These are phyloP conservation scores for Creontiades dilutus DNA, from an alignment of 2,888 invertebrate species.

Conservation along the genomic window DNA sequence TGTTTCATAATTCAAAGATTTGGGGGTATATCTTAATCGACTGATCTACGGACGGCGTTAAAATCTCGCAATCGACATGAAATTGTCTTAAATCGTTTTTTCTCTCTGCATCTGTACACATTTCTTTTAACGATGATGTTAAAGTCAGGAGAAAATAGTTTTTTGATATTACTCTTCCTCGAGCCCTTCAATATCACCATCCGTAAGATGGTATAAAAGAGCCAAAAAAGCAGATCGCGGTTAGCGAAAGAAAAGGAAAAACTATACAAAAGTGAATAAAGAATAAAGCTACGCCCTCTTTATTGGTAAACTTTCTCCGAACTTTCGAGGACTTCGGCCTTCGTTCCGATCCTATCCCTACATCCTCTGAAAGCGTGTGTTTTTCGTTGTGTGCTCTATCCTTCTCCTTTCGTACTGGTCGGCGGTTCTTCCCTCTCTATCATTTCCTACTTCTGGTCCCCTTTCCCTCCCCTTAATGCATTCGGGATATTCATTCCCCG, in stretches of 20 bases:
- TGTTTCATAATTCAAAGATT: too few species aligned
- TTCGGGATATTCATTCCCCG: slow-evolving; percentile 61
- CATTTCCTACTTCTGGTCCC: not conserved
- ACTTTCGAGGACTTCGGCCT: slow-evolving; percentile 8
- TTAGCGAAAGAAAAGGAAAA: not conserved
- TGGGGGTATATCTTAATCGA: too few species aligned
- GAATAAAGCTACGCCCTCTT: slow-evolving; percentile 48
- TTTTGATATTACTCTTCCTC: too few species aligned
- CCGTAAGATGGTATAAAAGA: too few species aligned
- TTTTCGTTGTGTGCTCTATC: not conserved
- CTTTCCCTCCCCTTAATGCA: slow-evolving; percentile 21
- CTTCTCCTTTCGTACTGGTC: not conserved
- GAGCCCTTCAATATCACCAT: too few species aligned
- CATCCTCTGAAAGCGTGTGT: not conserved
- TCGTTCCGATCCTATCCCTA: not conserved
- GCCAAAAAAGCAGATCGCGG: too few species aligned
- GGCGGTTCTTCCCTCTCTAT: slow-evolving; percentile 35
- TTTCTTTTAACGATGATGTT: too few species aligned
- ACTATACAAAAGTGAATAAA: slow-evolving; percentile 34
- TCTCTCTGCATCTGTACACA: too few species aligned
- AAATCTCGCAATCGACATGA: too few species aligned
- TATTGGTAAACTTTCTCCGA: slow-evolving; percentile 44
- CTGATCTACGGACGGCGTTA: too few species aligned
- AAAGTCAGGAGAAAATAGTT: too few species aligned
- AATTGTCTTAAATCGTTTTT: too few species aligned